Percentiles rank a stretch among this genome's conserved stretches.
These are phyloP conservation scores for Columba livia DNA, from an alignment of 2,113 vertebrate species.

Conservation along the genomic window DNA sequence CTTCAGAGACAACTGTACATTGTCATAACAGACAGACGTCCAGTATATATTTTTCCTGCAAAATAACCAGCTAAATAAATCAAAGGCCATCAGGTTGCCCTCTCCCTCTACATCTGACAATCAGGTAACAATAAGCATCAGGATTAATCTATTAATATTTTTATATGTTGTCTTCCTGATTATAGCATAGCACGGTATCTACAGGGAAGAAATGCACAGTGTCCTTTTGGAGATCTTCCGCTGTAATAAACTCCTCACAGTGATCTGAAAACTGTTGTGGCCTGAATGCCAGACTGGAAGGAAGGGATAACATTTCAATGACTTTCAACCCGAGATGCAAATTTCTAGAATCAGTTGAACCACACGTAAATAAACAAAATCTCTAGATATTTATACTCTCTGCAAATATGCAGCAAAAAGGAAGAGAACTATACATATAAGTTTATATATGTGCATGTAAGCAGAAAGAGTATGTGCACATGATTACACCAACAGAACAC, in stretches of 20 bases:
- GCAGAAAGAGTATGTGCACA: background rate
- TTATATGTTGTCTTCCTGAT: background rate
- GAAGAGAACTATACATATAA: background rate
- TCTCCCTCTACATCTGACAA: background rate
- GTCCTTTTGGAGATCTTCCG: background rate
- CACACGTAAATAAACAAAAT: background rate
- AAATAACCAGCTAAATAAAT: background rate
- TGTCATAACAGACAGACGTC: accelerated
- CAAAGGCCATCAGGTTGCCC: background rate
- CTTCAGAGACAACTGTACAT: background rate
- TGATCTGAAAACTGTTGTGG: background rate
- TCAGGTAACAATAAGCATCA: background rate
- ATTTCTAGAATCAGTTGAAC: background rate
- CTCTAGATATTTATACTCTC: background rate
- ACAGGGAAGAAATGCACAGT: background rate
- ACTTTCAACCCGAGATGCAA: background rate
- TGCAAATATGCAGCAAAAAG: background rate
- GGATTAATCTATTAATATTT: background rate
- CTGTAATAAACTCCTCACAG: background rate
- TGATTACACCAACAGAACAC: background rate
- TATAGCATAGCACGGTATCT: background rate
- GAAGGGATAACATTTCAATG: background rate
- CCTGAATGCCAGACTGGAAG: background rate
- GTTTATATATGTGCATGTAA: background rate
- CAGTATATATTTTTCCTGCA: background rate